These are phyloP conservation scores for Pseudopipra pipra DNA, from an alignment of 2,113 vertebrate species.

Conservation along the genomic window DNA sequence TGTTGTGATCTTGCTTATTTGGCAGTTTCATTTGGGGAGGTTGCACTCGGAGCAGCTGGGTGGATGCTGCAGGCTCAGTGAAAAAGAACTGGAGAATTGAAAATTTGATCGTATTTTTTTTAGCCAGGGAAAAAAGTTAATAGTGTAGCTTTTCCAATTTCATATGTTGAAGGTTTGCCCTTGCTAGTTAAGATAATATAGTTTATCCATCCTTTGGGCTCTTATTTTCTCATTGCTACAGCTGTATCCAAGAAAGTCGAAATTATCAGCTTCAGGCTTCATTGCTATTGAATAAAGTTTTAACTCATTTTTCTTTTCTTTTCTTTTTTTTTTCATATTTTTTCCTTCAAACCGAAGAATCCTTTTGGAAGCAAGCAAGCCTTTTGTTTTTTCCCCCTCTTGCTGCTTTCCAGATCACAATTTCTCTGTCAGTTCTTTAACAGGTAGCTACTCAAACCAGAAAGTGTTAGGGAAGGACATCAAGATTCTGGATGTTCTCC, in stretches of 20 bases:
- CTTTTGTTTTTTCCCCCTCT: not conserved
- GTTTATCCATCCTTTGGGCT: slow-evolving; percentile 47
- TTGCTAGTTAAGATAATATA: slow-evolving; percentile 40
- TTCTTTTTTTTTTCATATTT: not conserved
- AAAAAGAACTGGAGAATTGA: not conserved
- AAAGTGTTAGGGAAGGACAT: not conserved
- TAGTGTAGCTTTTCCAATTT: slow-evolving; percentile 9
- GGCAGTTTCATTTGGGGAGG: slow-evolving; percentile 31
- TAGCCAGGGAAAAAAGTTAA: not conserved
- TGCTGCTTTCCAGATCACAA: not conserved
- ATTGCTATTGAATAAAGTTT: slow-evolving; percentile 38
- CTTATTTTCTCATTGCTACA: slow-evolving; percentile 40
- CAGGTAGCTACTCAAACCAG: not conserved
- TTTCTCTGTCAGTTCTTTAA: not conserved
- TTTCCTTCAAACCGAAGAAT: not conserved
- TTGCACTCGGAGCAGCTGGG: not conserved
- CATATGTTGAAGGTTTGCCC: slow-evolving; percentile 19
- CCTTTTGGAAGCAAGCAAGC: not conserved
- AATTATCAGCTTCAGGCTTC: slow-evolving; percentile 45
- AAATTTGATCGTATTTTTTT: not conserved
- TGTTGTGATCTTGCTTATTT: slow-evolving; percentile 35
- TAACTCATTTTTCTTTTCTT: not conserved
- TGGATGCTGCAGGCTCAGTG: slow-evolving; percentile 1
- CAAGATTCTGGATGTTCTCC: not conserved
- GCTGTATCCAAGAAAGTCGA: not conserved